phyloP scores from a whole-genome alignment of 2,888 invertebrate species.

The Mongoloraphidia duomilia region DNA sequence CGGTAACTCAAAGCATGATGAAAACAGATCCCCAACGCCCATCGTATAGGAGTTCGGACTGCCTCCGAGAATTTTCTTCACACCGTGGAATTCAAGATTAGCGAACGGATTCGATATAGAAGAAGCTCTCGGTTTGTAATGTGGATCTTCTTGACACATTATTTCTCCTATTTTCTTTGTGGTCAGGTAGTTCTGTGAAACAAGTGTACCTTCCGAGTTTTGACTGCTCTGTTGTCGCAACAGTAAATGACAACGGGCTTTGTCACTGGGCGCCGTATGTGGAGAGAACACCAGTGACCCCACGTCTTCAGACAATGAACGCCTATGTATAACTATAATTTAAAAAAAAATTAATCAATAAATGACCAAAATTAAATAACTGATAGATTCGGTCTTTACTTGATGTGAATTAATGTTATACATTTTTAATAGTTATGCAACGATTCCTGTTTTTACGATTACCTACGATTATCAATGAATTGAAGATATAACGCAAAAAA shows the following conservation, averaged over 20 bases:
- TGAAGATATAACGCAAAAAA: no score
- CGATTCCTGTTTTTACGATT: background rate
- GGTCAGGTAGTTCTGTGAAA: constrained; percentile 21
- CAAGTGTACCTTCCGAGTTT: background rate
- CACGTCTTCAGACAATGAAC: constrained; percentile 59
- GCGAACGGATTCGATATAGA: constrained; percentile 49
- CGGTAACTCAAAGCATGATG: constrained; percentile 63
- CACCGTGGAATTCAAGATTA: constrained; percentile 61
- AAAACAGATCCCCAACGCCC: constrained; percentile 45
- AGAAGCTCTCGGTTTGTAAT: constrained; percentile 53
- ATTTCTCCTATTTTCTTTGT: constrained; percentile 65
- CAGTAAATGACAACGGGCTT: constrained; percentile 55
- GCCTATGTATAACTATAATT: constrained; percentile 52
- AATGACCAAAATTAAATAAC: no score
- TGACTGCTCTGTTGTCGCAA: constrained; percentile 22
- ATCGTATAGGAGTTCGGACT: constrained; percentile 32
- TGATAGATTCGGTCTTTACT: background rate
- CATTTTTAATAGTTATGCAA: background rate
- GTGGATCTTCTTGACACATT: constrained; percentile 72
- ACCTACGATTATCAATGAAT: no score
- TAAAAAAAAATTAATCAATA: constrained; percentile 16
- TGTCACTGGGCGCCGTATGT: constrained; percentile 54
- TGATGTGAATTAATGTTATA: background rate
- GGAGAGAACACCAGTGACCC: constrained; percentile 42
- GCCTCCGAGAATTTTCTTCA: constrained; percentile 67